Percentiles rank a stretch among this genome's conserved stretches.
phyloP scores from a whole-genome alignment of 2,888 invertebrate species.

The Cerastis leucographa region DNA sequence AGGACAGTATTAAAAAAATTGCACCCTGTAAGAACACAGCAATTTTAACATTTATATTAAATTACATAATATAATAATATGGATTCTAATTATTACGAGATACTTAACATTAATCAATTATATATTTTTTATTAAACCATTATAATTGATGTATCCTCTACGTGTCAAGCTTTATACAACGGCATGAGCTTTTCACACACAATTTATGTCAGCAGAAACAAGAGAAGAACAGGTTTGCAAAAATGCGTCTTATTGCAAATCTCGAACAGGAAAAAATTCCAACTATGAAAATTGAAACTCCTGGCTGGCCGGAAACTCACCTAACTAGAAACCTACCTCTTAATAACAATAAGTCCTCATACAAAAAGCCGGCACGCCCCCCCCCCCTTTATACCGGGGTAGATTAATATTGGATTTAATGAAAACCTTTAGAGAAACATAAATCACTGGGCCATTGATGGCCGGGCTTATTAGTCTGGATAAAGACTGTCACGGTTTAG shows the following conservation, averaged over 20 bases:
- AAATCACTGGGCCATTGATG: slow-evolving; percentile 74
- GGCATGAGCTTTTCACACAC: not conserved
- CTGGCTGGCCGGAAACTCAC: not conserved
- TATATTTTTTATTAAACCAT: no score
- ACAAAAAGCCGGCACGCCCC: slow-evolving; percentile 52
- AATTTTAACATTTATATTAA: no score
- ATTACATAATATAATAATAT: no score
- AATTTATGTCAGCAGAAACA: not conserved
- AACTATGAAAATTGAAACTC: slow-evolving; percentile 19
- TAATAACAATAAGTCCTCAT: slow-evolving; percentile 57
- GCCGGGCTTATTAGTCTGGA: slow-evolving; percentile 71
- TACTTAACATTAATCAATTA: no score
- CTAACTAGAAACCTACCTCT: slow-evolving; percentile 34
- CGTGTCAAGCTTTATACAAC: not conserved
- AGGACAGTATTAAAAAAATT: no score
- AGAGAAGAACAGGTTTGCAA: not conserved
- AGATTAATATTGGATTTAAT: slow-evolving; percentile 72
- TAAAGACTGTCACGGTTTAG: slow-evolving; percentile 62
- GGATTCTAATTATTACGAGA: no score
- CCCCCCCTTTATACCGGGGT: slow-evolving; percentile 47
- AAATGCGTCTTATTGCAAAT: not conserved
- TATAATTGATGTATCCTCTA: not conserved
- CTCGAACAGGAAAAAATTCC: not conserved
- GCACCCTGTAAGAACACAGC: no score
- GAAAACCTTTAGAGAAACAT: slow-evolving; percentile 73